A percentile compares a stretch with the other conserved stretches of the same genome.
Evolutionary conservation across 1,140 invertebrate species (phyloP).

Genomic region (Sycophaga agraensis): DNA sequence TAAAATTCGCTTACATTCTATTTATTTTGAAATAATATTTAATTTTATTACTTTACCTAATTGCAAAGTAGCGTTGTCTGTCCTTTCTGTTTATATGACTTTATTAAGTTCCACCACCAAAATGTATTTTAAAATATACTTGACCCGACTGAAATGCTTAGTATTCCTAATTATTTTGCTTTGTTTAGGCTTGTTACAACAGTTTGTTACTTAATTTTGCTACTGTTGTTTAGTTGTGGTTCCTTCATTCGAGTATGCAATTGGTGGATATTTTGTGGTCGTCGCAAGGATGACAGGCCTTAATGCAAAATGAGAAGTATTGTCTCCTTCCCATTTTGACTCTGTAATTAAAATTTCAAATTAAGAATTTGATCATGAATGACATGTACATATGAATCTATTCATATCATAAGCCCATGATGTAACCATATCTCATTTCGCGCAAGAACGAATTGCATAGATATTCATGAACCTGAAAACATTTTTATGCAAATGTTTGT

Average conservation of each 20-base stretch:
- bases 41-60: neutral
- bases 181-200: conserved; percentile 24
- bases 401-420: no score
- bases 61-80: conserved; percentile 21
- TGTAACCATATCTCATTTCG: no score
- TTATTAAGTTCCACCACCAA: conserved; percentile 24
- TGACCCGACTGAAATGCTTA: conserved; percentile 6
- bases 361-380: no score
- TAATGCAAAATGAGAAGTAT: conserved; percentile 53
- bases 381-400: no score
- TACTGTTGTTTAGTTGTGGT: conserved; percentile 38
- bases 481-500: no score
- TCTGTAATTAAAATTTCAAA: conserved; percentile 38
- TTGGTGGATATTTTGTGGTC: conserved; percentile 44
- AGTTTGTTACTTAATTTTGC: conserved; percentile 35
- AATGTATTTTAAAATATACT: conserved; percentile 11
- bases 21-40: no score
- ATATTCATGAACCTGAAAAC: no score
- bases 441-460: no score
- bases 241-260: conserved; percentile 34
- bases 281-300: conserved; percentile 56
- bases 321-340: conserved; percentile 59
- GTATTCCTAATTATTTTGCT: conserved; percentile 22
- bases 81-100: conserved; percentile 20
- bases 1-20: no score